These are phyloP conservation scores for Corydoras maculifer DNA, from an alignment of 2,113 vertebrate genomes.

Conservation along the genomic window DNA sequence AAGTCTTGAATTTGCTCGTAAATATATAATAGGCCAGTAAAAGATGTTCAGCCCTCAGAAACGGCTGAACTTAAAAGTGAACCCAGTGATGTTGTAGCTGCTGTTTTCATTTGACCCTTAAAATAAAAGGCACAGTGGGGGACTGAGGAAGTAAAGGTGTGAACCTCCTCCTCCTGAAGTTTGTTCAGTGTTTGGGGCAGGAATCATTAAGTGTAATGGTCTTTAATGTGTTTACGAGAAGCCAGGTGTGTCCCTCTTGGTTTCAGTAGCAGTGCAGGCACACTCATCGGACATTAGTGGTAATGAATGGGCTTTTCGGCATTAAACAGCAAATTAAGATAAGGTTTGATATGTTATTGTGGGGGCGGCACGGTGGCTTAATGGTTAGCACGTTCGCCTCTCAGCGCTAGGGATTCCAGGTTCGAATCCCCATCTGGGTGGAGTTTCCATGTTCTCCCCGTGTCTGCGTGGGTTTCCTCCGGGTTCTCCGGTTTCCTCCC, in stretches of 20 bases:
- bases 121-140: slow-evolving; percentile 47
- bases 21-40: no score
- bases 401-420: no score
- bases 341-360: neutral
- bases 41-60: neutral
- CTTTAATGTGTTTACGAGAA: slow-evolving; percentile 63
- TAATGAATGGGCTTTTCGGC: slow-evolving; percentile 2
- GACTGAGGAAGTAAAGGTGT: slow-evolving; percentile 66
- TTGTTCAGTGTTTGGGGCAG: slow-evolving; percentile 30
- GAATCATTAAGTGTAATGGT: slow-evolving; percentile 37
- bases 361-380: no score
- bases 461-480: no score
- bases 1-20: no score
- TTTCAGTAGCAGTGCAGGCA: slow-evolving; percentile 33
- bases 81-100: slow-evolving; percentile 61
- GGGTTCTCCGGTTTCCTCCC: no score
- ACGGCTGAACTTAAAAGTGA: neutral
- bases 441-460: no score
- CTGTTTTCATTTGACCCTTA: slow-evolving; percentile 61
- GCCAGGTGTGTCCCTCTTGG: slow-evolving; percentile 56
- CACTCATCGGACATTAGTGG: neutral
- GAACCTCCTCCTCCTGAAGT: slow-evolving; percentile 35
- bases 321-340: neutral
- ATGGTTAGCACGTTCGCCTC: no score
- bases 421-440: no score